Percentiles rank a stretch among this genome's conserved stretches.
Conservation (phyloP, 2,888 invertebrate species). For the Xestia xanthographa region DNA sequence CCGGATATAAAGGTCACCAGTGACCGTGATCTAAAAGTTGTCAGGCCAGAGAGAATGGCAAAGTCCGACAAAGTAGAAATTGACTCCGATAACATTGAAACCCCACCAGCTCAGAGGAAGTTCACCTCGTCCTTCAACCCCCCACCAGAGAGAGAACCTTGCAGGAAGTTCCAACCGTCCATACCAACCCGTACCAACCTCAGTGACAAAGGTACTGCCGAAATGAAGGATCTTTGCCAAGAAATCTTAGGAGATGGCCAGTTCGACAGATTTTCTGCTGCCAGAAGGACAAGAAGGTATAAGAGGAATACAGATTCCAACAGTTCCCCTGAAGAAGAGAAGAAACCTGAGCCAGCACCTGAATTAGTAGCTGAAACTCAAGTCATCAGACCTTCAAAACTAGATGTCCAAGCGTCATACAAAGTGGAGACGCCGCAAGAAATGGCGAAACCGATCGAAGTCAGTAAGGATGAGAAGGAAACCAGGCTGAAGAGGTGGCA, state of each 20-base stretch:
- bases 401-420: conserved; percentile 89
- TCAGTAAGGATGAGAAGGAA: conserved; percentile 90
- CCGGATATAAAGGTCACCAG: conserved; percentile 85
- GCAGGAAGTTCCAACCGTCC: conserved; percentile 88
- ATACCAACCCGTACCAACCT: conserved; percentile 72
- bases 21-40: conserved; percentile 70
- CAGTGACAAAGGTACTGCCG: conserved; percentile 80
- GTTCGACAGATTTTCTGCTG: conserved; percentile 96
- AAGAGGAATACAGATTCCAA: conserved; percentile 92
- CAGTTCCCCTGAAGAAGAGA: conserved; percentile 90
- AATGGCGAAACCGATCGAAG: conserved; percentile 82
- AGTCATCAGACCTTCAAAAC: conserved; percentile 87
- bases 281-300: conserved; percentile 95
- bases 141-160: conserved; percentile 91
- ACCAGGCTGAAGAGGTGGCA: conserved; percentile 93
- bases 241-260: conserved; percentile 93
- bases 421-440: conserved; percentile 83
- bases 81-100: conserved; percentile 97
- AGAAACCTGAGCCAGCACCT: conserved; percentile 82
- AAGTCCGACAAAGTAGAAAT: conserved; percentile 94
- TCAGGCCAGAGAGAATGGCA: conserved; percentile 69
- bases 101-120: conserved; percentile 95
- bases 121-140: conserved; percentile 89
- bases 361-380: conserved; percentile 90
- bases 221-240: conserved; percentile 86